Evolutionary conservation across 2,797 vertebrate genomes (phyloP).

Genomic region (Lophotriccus pileatus): DNA sequence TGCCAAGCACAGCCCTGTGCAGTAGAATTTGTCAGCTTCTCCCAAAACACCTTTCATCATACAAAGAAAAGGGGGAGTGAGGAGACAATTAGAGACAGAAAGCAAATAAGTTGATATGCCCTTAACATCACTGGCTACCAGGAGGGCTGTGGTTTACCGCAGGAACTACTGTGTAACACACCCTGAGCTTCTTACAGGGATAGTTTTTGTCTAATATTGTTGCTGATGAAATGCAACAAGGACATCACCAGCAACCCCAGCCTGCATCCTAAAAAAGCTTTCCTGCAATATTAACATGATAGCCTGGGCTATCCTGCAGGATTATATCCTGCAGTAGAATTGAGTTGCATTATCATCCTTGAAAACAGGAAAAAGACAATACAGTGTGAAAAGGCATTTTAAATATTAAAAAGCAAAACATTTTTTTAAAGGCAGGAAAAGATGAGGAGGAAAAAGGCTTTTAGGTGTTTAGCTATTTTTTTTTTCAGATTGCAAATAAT

Average conservation of each 20-base stretch:
- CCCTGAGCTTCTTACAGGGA: background rate
- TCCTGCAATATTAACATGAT: background rate
- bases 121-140: background rate
- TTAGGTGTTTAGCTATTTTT: background rate
- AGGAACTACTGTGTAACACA: background rate
- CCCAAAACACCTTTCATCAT: background rate
- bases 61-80: background rate
- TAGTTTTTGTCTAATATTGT: background rate
- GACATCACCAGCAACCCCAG: background rate
- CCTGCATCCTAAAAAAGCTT: background rate
- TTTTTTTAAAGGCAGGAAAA: background rate
- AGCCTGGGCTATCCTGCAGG: background rate
- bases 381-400: background rate
- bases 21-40: background rate
- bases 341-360: background rate
- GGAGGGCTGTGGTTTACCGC: background rate
- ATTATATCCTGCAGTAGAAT: background rate
- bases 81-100: background rate
- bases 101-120: background rate
- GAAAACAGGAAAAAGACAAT: background rate
- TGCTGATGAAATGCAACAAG: background rate
- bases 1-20: background rate
- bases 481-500: background rate
- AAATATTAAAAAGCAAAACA: conserved; percentile 40
- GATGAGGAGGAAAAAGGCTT: background rate